These are phyloP conservation scores for Zaprionus ghesquierei DNA, from an alignment of 1,140 invertebrate genomes.

Conservation along the genomic window DNA sequence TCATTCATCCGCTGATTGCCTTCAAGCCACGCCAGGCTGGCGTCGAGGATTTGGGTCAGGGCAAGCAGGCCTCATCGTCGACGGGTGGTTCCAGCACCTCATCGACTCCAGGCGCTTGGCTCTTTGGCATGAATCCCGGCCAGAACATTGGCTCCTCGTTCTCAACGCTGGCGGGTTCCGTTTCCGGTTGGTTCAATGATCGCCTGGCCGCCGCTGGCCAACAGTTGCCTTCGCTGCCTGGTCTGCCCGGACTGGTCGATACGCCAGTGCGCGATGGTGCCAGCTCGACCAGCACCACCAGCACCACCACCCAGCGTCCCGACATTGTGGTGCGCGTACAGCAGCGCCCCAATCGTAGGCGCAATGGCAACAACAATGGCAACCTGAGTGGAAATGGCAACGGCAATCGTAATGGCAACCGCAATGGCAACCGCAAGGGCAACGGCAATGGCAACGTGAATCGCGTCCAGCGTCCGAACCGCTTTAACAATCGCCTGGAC, in stretches of 20 bases:
- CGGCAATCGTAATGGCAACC: constrained; percentile 33
- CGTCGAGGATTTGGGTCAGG: constrained; percentile 48
- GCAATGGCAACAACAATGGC: constrained; percentile 34
- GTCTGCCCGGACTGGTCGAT: constrained; percentile 62
- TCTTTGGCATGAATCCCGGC: constrained; percentile 74
- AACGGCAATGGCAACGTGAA: constrained; percentile 28
- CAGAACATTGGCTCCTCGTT: constrained; percentile 67
- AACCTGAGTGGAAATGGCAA: constrained; percentile 30
- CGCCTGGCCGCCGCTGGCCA: constrained; percentile 65
- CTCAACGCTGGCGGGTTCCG: constrained; percentile 69
- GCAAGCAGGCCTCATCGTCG: constrained; percentile 61
- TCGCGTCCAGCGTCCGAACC: constrained; percentile 53
- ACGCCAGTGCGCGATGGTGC: constrained; percentile 57
- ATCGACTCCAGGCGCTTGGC: constrained; percentile 52
- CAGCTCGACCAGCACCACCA: constrained; percentile 42
- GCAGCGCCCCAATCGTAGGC: constrained; percentile 53
- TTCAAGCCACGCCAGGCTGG: constrained; percentile 68
- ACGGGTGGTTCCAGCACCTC: background rate
- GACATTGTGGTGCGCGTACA: constrained; percentile 74
- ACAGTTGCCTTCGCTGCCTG: constrained; percentile 43
- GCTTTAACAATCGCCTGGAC: constrained; percentile 56
- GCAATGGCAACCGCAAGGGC: constrained; percentile 28
- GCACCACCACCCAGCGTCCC: constrained; percentile 57
- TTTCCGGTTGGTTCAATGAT: constrained; percentile 78
- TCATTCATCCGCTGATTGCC: constrained; percentile 76